Base-by-base conservation (phyloP, 2,888 invertebrate genomes). In the Hipparchia sbordonii region DNA sequence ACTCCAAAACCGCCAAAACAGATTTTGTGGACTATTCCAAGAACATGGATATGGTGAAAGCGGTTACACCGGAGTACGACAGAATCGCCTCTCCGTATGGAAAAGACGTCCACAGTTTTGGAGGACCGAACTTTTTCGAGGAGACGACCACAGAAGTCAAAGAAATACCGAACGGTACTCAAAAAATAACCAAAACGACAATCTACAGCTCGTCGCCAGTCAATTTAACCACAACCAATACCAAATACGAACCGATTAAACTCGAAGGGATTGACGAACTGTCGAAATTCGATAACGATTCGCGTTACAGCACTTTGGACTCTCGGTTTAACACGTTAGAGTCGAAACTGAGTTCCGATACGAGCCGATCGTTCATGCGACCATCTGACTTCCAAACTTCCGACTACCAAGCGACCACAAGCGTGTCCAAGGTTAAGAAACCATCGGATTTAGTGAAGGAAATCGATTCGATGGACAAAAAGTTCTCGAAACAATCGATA, bases 401-500 rank as follows among this genome's bases (percentile, higher is more conserved):
- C 0, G 93, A 93, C 39, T 92, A 82, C 74, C 90, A 90, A 56
- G 71, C 87, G 0, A 80, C 86, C 0, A 81, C 87, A 0, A 89
- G 82, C 72, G 80, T 90, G 0, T 85, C 85, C 0, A 89, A 89
- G 46, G 82, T 87, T 0, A 93, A 89, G 73, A 89, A 91, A 33
- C 90, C 93, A 0, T 79, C 87, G 2, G 94, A 92, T 2, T 62
- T 94, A 73, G 82, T 87, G 0, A 93, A 92, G 67, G 95, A 95
- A 71, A 87, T 94, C 0, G 95, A 96, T 61, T 92, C 91, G n/a
- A 79, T 96, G 77, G 96, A 96, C 76, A 95, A 95, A 79, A 95
- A 95, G 80, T 95, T 95, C 89, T 90, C 95, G 6, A 96, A 96
- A 76, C 95, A 96, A 78, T 96, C 96, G 0, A 95, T 95, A n/a